Evolutionary conservation across 2,888 invertebrate genomes (phyloP), one percentile per base, ranked within the genome.

Genomic region (Orchesella flavescens): DNA sequence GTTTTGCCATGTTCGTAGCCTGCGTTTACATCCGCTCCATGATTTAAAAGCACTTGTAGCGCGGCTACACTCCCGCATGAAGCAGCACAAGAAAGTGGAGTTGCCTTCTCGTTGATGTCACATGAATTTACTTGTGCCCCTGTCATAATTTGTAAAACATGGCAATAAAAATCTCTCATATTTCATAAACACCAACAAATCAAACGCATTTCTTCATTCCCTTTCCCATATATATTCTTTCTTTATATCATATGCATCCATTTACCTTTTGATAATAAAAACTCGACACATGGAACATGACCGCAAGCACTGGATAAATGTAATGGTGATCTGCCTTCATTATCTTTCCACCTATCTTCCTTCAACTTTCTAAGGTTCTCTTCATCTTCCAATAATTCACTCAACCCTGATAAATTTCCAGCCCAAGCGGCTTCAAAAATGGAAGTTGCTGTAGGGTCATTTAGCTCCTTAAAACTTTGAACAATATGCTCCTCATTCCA

Each of bases 11-110:
- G 59, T 5, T 87, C 88, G 53, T 85, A 86, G 5, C 88, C 88
- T 9, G 88, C 92, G 89, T 94, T 93, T 0, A 95, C 93, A 88
- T 93, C 92, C 0, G 94, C 94, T 19, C 93, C 93, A 74, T 92
- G 90, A 74, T 93, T 93, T 49, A 97, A 90, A 65, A 97, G 91
- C 55, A 94, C 91, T 89, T 93, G 93, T 1, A 94, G 92, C 85
- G 95, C 94, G 84, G 93, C 93, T 57, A 93, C 92, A 88, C 94
- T 94, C 21, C 95, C 95, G 69, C 85, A 85, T 12, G 86, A 86
- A 15, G 87, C 87, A 15, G 87, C 87, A 74, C 86, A 86, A 55
- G 84, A 68, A 4, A 88, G 63, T 10, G 88, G 87, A 34, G 87
- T 86, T 4, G 88, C 88, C 46, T 86, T 63, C 34, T 85, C 83